Evolutionary conservation across 2,113 vertebrate genomes (phyloP).

Genomic region (Apus apus): DNA sequence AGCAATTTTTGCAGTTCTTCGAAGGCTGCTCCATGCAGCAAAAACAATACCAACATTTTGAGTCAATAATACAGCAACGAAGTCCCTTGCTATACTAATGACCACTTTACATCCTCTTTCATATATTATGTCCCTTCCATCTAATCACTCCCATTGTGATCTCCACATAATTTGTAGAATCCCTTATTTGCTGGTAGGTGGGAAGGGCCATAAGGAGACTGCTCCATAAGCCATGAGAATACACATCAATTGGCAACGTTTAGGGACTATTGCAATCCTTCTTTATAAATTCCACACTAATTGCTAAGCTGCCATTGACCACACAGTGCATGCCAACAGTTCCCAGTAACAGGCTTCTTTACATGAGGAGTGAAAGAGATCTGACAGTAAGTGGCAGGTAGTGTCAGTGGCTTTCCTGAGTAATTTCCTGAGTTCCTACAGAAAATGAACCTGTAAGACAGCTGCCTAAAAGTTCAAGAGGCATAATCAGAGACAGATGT

Average conservation of each 20-base stretch:
- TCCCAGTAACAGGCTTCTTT: not conserved
- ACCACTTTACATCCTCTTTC: conserved; percentile 23
- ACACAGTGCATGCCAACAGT: not conserved
- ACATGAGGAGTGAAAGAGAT: conserved; percentile 25
- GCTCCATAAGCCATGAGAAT: not conserved
- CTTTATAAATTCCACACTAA: conserved; percentile 40
- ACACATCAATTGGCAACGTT: not conserved
- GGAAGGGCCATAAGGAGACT: not conserved
- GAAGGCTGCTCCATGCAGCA: not conserved
- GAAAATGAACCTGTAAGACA: conserved; percentile 57
- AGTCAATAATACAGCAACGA: not conserved
- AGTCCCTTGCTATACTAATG: not conserved
- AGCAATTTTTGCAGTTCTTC: not conserved
- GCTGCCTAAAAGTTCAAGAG: conserved; percentile 52
- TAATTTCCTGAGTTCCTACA: conserved; percentile 60
- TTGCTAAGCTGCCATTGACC: conserved; percentile 5
- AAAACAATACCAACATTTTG: conserved; percentile 17
- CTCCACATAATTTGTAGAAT: conserved; percentile 12
- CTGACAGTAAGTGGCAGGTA: conserved; percentile 66
- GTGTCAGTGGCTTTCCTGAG: conserved; percentile 64
- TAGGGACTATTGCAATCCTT: not conserved
- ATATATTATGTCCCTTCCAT: conserved; percentile 34
- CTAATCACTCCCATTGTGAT: conserved; percentile 28
- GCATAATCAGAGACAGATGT: conserved; percentile 67
- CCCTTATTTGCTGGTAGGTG: not conserved